phyloP scores from a whole-genome alignment of 2,888 invertebrate species.

The Dolomedes plantarius region DNA sequence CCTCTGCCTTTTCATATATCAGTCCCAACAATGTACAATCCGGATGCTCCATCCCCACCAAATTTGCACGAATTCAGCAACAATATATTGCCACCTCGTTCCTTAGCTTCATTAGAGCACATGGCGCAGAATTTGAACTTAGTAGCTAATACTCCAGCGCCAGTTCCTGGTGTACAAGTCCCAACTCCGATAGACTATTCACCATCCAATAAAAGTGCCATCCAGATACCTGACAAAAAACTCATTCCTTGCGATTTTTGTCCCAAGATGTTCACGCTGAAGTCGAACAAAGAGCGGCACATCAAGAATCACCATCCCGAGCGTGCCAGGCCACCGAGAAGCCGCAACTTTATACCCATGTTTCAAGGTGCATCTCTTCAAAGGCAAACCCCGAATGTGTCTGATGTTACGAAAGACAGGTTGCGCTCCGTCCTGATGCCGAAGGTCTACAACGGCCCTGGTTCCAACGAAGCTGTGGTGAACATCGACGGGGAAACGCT shows the following conservation, averaged over 20 bases:
- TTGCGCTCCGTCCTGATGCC: constrained; percentile 30
- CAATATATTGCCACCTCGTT: not conserved
- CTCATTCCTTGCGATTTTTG: constrained; percentile 92
- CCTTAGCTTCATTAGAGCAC: too few species aligned
- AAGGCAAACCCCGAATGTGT: constrained; percentile 9
- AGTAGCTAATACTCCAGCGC: too few species aligned
- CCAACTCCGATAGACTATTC: not conserved
- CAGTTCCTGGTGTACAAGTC: too few species aligned
- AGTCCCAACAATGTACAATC: not conserved
- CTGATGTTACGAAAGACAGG: constrained; percentile 42
- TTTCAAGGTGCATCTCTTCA: not conserved
- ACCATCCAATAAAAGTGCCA: not conserved
- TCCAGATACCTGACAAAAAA: not conserved
- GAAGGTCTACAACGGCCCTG: constrained; percentile 10
- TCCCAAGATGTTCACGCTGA: constrained; percentile 89
- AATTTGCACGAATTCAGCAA: too few species aligned
- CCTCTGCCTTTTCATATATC: not conserved
- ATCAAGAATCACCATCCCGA: constrained; percentile 95
- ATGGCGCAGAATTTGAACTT: too few species aligned
- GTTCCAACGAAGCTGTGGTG: not conserved
- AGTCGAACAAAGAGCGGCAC: constrained; percentile 94
- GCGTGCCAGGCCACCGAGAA: constrained; percentile 76
- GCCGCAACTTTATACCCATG: constrained; percentile 21
- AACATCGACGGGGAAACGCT: not conserved
- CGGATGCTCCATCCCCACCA: not conserved